Evolutionary conservation across 2,113 vertebrate species (phyloP), one percentile per base, ranked within the genome.

Genomic region (Chloropsis hardwickii): DNA sequence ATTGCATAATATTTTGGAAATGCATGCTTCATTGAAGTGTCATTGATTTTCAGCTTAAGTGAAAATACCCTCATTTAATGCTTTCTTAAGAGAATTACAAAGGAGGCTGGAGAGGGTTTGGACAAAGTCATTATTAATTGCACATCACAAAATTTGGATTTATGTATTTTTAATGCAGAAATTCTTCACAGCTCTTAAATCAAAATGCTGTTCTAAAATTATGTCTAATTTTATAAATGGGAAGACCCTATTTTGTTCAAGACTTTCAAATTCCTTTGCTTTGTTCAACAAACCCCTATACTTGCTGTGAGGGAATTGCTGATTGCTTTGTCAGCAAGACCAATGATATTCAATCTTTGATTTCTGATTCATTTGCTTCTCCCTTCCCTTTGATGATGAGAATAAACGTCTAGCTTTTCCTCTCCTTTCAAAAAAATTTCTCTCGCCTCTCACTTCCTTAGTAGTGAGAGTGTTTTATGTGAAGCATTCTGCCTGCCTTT

Each of bases 11-110:
- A 86, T 96, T 98, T 98, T 96, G 91, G 88, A 97, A 96, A 97
- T 95, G 85, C 83, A 95, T 96, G 97, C 96, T 97, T 97, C 96
- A 92, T 96, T 98, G 97, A 97, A 97, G 93, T 94, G 86, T 93
- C 97, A 98, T 98, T 98, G 97, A 98, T 98, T 98, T 98, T 97
- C 96, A 97, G 93, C 96, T 97, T 96, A 97, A 98, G 90, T 89
- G 85, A 98, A 98, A 96, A 98, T 97, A 92, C 92, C 95, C 95
- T 98, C 86, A 95, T 97, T 98, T 98, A 97, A 96, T 96, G 92
- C 92, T 97, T 97, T 98, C 97, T 97, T 95, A 97, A 97, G 94
- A 97, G 95, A 97, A 97, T 97, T 97, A 97, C 77, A 96, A 81
- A 85, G 56, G 76, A 95, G 77, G 76, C 81, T 98, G 96, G 95